Evolutionary conservation across 1,140 invertebrate species (phyloP).

Genomic region (Frieseomelitta varia): DNA sequence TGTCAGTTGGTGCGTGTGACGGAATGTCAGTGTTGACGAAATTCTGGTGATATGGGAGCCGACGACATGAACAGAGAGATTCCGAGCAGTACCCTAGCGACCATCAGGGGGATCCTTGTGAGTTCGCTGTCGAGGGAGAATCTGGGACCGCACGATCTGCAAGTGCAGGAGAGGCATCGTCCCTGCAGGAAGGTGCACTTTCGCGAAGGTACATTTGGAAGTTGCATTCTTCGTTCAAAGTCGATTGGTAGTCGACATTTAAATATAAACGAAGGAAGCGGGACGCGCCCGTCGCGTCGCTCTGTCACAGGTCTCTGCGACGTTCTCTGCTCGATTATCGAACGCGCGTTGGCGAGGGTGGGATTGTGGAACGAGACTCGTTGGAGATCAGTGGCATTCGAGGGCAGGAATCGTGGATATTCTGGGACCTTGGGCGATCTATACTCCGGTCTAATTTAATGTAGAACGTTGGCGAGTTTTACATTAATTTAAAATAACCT

Average conservation of each 20-base stretch:
- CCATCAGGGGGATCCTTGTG: constrained; percentile 84
- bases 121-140: constrained; percentile 84
- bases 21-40: constrained; percentile 8
- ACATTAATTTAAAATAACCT: constrained; percentile 3
- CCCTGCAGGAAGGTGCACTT: constrained; percentile 76
- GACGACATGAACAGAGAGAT: constrained; percentile 81
- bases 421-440: background rate
- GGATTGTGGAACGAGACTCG: background rate
- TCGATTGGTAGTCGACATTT: constrained; percentile 33
- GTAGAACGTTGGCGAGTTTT: background rate
- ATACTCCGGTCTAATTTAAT: background rate
- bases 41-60: constrained; percentile 73
- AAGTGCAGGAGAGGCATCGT: constrained; percentile 71
- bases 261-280: constrained; percentile 63
- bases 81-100: constrained; percentile 82
- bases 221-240: background rate
- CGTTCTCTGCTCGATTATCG: constrained; percentile 19
- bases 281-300: constrained; percentile 35
- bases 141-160: constrained; percentile 81
- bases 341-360: background rate
- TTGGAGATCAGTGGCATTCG: background rate
- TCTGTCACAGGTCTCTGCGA: background rate
- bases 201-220: constrained; percentile 69
- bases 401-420: background rate
- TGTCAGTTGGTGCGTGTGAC: background rate